Conservation (phyloP, 1,140 invertebrate genomes). For the Danaus melanippus region DNA sequence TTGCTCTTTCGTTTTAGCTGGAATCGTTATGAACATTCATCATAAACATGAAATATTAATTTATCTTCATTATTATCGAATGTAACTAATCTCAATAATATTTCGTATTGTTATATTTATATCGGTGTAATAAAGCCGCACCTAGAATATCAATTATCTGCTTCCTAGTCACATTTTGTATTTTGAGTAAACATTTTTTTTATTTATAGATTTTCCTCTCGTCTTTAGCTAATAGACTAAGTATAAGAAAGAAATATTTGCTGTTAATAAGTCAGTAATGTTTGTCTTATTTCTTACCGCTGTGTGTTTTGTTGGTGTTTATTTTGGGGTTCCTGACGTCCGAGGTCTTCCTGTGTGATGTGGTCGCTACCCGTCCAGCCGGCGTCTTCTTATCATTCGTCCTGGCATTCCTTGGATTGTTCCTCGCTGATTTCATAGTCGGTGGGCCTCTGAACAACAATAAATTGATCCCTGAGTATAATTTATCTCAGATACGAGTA, state of each 20-base stretch:
- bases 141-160: too few species aligned
- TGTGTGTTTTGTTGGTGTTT: conserved; percentile 50
- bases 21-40: conserved; percentile 25
- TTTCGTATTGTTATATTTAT: too few species aligned
- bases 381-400: conserved; percentile 42
- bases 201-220: too few species aligned
- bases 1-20: conserved; percentile 69
- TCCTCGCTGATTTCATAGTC: conserved; percentile 53
- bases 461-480: background rate
- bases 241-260: background rate
- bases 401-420: conserved; percentile 42
- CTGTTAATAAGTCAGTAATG: background rate
- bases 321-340: conserved; percentile 52
- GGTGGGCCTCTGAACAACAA: conserved; percentile 42
- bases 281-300: conserved; percentile 31
- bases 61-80: background rate
- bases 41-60: background rate
- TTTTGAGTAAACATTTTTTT: too few species aligned
- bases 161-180: too few species aligned
- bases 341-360: conserved; percentile 53
- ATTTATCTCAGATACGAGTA: too few species aligned
- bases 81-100: too few species aligned
- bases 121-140: too few species aligned
- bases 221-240: background rate
- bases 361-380: conserved; percentile 40